A percentile compares a stretch with the other conserved stretches of the same genome.
Evolutionary conservation across 2,797 vertebrate species (phyloP).

Genomic region (Pseudochromis fuscus): DNA sequence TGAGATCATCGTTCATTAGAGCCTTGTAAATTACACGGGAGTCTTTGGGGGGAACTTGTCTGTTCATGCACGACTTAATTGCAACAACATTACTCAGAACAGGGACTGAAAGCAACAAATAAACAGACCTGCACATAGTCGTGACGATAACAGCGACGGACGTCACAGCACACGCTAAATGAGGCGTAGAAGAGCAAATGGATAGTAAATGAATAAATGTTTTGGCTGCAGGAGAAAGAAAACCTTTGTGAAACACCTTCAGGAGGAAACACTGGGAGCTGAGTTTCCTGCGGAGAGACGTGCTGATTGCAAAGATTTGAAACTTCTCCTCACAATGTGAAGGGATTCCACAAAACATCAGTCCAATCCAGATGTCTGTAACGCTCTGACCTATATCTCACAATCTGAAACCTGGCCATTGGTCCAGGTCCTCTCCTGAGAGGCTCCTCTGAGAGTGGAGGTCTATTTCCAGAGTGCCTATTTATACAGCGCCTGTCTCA

Average conservation of each 20-base stretch:
- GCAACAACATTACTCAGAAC: conserved; percentile 33
- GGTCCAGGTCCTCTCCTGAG: conserved; percentile 78
- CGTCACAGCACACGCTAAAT: conserved; percentile 45
- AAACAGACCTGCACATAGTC: conserved; percentile 44
- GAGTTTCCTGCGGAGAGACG: conserved; percentile 3
- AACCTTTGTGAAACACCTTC: conserved; percentile 22
- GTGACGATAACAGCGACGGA: conserved; percentile 29
- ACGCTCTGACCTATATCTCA: conserved; percentile 73
- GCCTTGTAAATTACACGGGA: conserved; percentile 24
- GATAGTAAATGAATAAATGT: conserved; percentile 52
- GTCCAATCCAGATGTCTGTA: conserved; percentile 57
- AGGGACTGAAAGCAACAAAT: conserved; percentile 26
- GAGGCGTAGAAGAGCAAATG: conserved; percentile 53
- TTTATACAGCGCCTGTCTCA: conserved; percentile 79
- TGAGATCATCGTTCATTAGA: conserved; percentile 61
- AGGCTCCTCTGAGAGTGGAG: conserved; percentile 78
- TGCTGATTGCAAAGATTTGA: conserved; percentile 18
- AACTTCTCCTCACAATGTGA: conserved; percentile 24
- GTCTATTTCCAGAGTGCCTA: conserved; percentile 84
- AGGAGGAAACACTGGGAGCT: conserved; percentile 1
- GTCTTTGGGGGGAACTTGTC: conserved; percentile 54
- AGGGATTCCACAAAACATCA: conserved; percentile 73
- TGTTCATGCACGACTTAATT: conserved; percentile 52
- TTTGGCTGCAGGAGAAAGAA: conserved; percentile 54
- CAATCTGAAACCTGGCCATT: conserved; percentile 72